Evolutionary conservation across 2,113 vertebrate genomes (phyloP), one percentile per base, ranked within the genome.

Genomic region (Cyanistes caeruleus): DNA sequence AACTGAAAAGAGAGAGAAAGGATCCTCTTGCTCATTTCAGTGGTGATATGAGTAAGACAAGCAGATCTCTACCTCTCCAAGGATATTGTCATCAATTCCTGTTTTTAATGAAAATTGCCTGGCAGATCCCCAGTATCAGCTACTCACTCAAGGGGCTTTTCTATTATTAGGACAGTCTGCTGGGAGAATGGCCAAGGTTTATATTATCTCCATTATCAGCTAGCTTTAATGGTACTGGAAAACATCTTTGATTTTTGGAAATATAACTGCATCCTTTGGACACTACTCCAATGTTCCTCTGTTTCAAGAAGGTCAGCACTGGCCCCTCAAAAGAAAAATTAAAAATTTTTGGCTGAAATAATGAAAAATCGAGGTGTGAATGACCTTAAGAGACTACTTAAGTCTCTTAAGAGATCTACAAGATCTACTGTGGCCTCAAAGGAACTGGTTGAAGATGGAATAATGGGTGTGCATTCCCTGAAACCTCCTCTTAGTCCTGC

Each of bases 171-270:
- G 56, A 70, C 24, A 73, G 41, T 65, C 58, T 63, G 21, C 48
- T 81, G 79, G 82, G 82, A 91, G 24, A 78, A 52, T 37, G 41
- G 79, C 90, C 92, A 96, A 94, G 43, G 70, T 87, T 92, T 95
- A 30, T 76, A 84, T 91, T 65, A 87, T n/a, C 43, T 76, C 43
- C 46, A 65, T 89, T 87, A 87, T 33, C 0, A 8, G 18, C 9
- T 52, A 53, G 21, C 15, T 88, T 82, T 88, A 78, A 90, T 65
- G 72, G 17, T 49, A 15, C 55, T 52, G 67, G 59, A 93, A 63
- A 96, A 9, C 4, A 73, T 21, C 44, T 82, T 60, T 27, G 28
- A 33, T 68, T 72, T 95, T 82, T 82, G 25, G 41, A 93, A 87
- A 9, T 23, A n/a, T 41, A 84, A 62, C 63, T 87, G 15, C 65